Conservation (phyloP, 2,113 vertebrate genomes). For the Cyanoramphus novaezelandiae region DNA sequence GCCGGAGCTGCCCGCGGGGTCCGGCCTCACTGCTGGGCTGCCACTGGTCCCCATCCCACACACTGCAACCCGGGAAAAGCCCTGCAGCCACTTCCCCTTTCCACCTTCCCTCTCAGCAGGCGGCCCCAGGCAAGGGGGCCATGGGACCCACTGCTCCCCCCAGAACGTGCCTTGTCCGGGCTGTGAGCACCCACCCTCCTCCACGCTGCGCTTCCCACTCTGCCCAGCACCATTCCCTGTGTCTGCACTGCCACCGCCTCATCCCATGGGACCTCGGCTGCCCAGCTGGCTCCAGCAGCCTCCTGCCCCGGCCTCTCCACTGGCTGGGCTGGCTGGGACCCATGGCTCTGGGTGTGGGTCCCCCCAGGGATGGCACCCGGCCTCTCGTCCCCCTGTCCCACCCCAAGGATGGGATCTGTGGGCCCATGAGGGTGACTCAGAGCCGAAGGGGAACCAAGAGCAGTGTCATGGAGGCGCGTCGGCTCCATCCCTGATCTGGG, state of each 20-base stretch:
- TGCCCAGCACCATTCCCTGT: accelerated
- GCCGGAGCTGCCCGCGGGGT: background rate
- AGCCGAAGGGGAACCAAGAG: constrained; percentile 14
- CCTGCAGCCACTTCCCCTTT: constrained; percentile 18
- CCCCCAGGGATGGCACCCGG: background rate
- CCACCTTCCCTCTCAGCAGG: background rate
- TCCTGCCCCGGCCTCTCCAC: background rate
- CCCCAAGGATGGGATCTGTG: background rate
- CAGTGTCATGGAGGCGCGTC: background rate
- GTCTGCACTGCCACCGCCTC: background rate
- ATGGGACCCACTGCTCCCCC: accelerated
- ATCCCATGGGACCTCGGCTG: accelerated
- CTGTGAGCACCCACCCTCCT: accelerated
- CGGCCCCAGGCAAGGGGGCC: background rate
- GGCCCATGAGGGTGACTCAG: constrained; percentile 46
- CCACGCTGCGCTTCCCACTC: too few relatives aligned
- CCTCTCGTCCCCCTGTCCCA: background rate
- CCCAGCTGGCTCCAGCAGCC: accelerated
- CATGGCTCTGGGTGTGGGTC: background rate
- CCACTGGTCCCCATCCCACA: accelerated
- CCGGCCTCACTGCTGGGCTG: background rate
- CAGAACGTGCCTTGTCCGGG: accelerated
- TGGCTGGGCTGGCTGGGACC: background rate
- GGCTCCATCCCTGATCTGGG: background rate
- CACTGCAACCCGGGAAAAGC: background rate